Evolutionary conservation across 2,888 invertebrate genomes (phyloP).

Genomic region (Clepsis dumicolana): DNA sequence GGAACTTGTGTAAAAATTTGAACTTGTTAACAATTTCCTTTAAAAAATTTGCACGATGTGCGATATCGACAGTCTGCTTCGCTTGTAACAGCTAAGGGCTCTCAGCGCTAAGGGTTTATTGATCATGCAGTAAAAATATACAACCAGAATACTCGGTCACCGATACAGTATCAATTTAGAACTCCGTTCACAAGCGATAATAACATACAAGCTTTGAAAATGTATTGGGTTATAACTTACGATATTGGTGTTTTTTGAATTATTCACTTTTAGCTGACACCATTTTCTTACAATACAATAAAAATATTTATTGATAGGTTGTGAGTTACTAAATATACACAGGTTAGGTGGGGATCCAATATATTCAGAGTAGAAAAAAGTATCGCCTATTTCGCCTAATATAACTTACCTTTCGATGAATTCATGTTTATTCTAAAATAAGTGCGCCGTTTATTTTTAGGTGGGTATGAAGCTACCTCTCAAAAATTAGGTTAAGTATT

Average conservation of each 20-base stretch:
- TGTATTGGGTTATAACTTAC: not conserved
- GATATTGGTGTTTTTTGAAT: not conserved
- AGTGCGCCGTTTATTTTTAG: not conserved
- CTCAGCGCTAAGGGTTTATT: constrained; percentile 2
- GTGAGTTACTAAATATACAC: too few relatives aligned
- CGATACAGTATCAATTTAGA: not conserved
- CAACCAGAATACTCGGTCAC: not conserved
- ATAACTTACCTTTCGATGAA: not conserved
- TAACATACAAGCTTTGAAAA: not conserved
- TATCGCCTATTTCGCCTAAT: too few relatives aligned
- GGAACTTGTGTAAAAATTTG: too few relatives aligned
- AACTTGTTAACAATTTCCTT: not conserved
- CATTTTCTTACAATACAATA: too few relatives aligned
- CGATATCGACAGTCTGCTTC: constrained; percentile 9
- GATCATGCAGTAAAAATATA: constrained; percentile 16
- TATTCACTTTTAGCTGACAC: not conserved
- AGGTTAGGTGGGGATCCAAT: not conserved
- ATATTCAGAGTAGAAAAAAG: not conserved
- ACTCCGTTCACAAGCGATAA: not conserved
- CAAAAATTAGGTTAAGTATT: constrained; percentile 1
- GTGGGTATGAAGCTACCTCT: not conserved
- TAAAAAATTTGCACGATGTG: not conserved
- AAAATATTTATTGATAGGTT: too few relatives aligned
- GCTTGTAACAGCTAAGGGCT: constrained; percentile 15
- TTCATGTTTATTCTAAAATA: not conserved